These are phyloP conservation scores for Lycia hirtaria DNA, from an alignment of 2,888 invertebrate species.

Conservation along the genomic window DNA sequence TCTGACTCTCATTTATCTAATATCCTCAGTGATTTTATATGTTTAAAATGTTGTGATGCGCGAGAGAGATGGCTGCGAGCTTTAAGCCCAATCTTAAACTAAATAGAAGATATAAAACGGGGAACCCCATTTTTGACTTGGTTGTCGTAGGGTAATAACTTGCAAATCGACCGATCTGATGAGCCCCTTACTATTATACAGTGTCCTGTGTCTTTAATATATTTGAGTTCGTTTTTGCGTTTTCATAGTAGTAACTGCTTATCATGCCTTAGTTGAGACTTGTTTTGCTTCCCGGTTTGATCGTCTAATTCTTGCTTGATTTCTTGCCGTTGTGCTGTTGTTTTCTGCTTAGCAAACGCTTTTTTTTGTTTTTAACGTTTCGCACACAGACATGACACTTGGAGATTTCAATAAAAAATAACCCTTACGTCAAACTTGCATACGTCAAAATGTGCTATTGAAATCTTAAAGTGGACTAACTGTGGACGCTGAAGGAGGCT, in stretches of 20 bases:
- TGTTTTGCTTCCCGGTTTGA: background rate
- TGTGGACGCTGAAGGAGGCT: background rate
- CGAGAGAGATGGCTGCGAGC: too few relatives aligned
- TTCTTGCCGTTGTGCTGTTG: slow-evolving; percentile 1
- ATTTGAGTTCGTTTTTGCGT: background rate
- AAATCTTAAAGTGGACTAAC: slow-evolving; percentile 13
- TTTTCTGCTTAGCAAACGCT: slow-evolving; percentile 11
- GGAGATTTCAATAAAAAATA: background rate
- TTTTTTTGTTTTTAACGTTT: background rate
- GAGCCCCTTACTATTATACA: too few relatives aligned
- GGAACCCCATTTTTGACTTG: too few relatives aligned
- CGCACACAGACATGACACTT: background rate
- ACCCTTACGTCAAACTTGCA: background rate
- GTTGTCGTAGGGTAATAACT: too few relatives aligned
- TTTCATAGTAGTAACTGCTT: slow-evolving; percentile 4
- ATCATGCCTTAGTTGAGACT: background rate
- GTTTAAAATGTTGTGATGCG: too few relatives aligned
- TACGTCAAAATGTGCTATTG: background rate
- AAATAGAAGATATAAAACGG: too few relatives aligned
- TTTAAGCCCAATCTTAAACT: too few relatives aligned
- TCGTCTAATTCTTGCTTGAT: background rate
- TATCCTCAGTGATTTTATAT: too few relatives aligned
- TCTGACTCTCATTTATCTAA: too few relatives aligned
- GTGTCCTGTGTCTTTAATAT: slow-evolving; percentile 4
- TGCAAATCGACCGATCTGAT: too few relatives aligned